phyloP scores from a whole-genome alignment of 2,113 vertebrate species.

The Oreochromis aureus region DNA sequence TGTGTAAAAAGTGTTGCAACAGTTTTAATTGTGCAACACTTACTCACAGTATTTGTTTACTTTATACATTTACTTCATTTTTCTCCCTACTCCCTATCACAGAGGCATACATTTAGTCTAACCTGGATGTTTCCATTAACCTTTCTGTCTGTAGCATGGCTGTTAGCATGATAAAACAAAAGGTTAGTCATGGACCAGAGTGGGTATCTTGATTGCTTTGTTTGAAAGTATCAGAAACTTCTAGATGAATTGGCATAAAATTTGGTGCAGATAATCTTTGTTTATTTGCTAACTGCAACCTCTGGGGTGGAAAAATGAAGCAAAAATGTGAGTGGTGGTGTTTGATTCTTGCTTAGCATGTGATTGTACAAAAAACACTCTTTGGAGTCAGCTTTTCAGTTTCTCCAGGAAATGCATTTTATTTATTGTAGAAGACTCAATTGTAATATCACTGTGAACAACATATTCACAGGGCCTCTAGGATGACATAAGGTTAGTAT shows the following conservation, averaged over 20 bases:
- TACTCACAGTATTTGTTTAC: background rate
- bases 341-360: background rate
- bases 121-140: background rate
- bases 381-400: background rate
- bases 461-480: background rate
- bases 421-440: background rate
- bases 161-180: background rate
- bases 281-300: background rate
- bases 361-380: background rate
- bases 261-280: background rate
- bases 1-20: background rate
- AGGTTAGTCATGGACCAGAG: background rate
- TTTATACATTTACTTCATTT: background rate
- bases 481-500: rapidly evolving
- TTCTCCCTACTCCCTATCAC: background rate
- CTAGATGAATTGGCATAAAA: background rate
- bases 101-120: background rate
- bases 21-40: background rate
- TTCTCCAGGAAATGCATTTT: background rate
- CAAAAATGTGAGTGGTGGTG: background rate
- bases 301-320: background rate
- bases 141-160: background rate
- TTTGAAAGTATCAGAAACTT: background rate
- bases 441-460: background rate
- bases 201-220: background rate